A percentile compares a stretch with the other conserved stretches of the same genome.
Evolutionary conservation across 2,113 vertebrate species (phyloP).

Genomic region (Vanacampus margaritifer): DNA sequence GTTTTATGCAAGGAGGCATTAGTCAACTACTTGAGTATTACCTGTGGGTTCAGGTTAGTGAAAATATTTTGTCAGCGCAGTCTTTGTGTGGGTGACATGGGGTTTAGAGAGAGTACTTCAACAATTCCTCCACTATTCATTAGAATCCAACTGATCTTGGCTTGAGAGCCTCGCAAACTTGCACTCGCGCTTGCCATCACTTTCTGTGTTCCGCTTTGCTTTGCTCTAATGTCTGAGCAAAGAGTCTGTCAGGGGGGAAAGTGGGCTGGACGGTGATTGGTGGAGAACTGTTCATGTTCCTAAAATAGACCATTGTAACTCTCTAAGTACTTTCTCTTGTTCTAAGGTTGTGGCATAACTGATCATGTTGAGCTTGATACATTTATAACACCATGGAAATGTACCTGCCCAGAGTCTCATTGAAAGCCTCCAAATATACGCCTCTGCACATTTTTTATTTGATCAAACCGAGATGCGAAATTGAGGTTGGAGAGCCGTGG

Average conservation of each 20-base stretch:
- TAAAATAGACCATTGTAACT: constrained; percentile 54
- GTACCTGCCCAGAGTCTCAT: constrained; percentile 27
- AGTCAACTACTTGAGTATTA: background rate
- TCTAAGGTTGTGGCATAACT: constrained; percentile 51
- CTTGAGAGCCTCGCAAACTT: constrained; percentile 11
- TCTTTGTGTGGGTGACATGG: background rate
- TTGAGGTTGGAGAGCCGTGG: background rate
- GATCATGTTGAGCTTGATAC: constrained; percentile 37
- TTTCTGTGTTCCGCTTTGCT: constrained; percentile 26
- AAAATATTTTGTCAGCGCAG: constrained; percentile 7
- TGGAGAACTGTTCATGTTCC: constrained; percentile 35
- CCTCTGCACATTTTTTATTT: constrained; percentile 12
- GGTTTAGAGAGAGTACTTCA: constrained; percentile 6
- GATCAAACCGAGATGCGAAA: background rate
- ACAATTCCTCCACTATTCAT: background rate
- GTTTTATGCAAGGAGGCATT: background rate
- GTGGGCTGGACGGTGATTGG: constrained; percentile 14
- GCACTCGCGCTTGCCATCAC: constrained; percentile 4
- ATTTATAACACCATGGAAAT: constrained; percentile 47
- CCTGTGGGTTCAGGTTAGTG: constrained; percentile 9
- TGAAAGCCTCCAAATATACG: constrained; percentile 16
- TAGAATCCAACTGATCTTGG: constrained; percentile 14
- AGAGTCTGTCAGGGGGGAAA: constrained; percentile 29
- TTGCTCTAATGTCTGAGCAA: constrained; percentile 32
- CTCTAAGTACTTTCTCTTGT: constrained; percentile 67